A percentile compares a stretch with the other conserved stretches of the same genome.
Evolutionary conservation across 2,113 vertebrate genomes (phyloP).

Genomic region (Anarhynchus alexandrinus): DNA sequence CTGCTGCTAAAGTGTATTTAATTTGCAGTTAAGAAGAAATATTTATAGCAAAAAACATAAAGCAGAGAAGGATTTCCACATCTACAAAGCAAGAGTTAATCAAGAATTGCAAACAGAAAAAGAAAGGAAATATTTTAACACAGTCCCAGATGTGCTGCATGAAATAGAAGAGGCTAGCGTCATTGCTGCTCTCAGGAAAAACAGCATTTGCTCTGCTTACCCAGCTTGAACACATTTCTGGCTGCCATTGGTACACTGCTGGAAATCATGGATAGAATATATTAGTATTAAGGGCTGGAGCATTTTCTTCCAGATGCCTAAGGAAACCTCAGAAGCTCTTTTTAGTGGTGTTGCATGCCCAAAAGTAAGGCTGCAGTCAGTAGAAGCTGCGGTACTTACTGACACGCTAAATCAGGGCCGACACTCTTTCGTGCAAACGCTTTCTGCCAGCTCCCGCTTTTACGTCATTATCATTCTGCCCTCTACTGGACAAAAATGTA

Average conservation of each 20-base stretch:
- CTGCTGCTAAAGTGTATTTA: not conserved
- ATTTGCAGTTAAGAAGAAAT: not conserved
- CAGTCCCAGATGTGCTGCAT: not conserved
- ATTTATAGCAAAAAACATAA: not conserved
- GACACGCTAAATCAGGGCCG: fast-evolving
- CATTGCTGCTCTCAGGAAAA: not conserved
- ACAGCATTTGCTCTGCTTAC: not conserved
- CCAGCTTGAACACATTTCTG: not conserved
- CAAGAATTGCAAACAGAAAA: not conserved
- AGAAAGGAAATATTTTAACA: not conserved
- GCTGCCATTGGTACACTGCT: not conserved
- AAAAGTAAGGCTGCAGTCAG: not conserved
- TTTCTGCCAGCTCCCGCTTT: not conserved
- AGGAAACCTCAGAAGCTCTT: not conserved
- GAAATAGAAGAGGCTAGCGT: not conserved
- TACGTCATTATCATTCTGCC: not conserved
- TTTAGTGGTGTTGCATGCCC: not conserved
- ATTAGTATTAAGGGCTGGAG: not conserved
- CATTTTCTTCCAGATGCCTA: not conserved
- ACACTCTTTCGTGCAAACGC: not conserved
- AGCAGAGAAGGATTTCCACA: not conserved
- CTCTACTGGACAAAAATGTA: not conserved
- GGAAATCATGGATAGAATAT: not conserved
- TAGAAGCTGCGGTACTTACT: not conserved
- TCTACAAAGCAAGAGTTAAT: not conserved